These are phyloP conservation scores for Coenobita brevimanus DNA, from an alignment of 1,140 invertebrate species.

Conservation along the genomic window DNA sequence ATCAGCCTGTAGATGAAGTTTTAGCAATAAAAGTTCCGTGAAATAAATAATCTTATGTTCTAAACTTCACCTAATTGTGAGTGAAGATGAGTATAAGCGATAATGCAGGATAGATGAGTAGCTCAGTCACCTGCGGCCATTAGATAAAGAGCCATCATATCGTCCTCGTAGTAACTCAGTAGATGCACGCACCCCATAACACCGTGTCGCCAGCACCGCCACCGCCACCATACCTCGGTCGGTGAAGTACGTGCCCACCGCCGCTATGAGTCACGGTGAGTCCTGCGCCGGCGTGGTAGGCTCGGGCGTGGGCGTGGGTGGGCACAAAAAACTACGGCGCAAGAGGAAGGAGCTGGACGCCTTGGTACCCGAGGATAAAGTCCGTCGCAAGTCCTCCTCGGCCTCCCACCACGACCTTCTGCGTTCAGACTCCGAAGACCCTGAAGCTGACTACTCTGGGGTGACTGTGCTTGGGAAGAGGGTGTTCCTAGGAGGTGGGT, in stretches of 20 bases:
- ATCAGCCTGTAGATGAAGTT: too few species aligned
- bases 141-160: too few species aligned
- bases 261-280: constrained; percentile 59
- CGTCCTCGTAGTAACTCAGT: too few species aligned
- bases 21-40: too few species aligned
- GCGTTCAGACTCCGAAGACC: constrained; percentile 65
- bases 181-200: too few species aligned
- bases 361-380: constrained; percentile 67
- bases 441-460: constrained; percentile 57
- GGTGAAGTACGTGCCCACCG: constrained; percentile 35
- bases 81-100: too few species aligned
- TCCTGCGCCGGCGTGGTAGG: constrained; percentile 52
- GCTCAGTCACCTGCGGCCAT: too few species aligned
- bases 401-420: constrained; percentile 61
- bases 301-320: constrained; percentile 30
- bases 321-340: constrained; percentile 65
- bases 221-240: constrained; percentile 21
- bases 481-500: constrained; percentile 30
- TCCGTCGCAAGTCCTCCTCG: constrained; percentile 64
- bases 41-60: too few species aligned
- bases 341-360: constrained; percentile 69
- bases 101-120: too few species aligned
- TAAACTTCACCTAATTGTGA: too few species aligned
- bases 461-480: constrained; percentile 43
- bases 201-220: too few species aligned